Evolutionary conservation across 2,888 invertebrate species (phyloP).

Genomic region (Hymenopus coronatus): DNA sequence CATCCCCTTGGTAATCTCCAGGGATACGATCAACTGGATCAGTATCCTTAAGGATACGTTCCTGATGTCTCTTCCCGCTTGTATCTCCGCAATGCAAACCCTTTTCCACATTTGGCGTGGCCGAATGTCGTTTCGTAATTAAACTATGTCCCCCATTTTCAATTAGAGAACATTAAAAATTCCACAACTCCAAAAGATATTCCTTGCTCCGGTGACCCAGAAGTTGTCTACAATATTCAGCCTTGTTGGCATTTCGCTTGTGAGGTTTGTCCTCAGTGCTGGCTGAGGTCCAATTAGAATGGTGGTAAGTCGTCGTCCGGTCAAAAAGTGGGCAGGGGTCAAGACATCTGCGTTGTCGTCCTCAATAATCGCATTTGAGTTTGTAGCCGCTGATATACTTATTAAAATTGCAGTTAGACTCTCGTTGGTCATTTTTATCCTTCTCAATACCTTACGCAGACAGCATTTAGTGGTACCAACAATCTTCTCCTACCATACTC

Average conservation of each 20-base stretch:
- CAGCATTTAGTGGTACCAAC: neutral
- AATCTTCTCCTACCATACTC: too few species aligned
- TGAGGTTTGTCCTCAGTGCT: too few species aligned
- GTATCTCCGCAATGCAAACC: too few species aligned
- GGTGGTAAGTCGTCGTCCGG: neutral
- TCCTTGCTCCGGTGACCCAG: neutral
- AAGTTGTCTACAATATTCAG: neutral
- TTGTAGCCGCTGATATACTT: neutral
- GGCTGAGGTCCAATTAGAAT: neutral
- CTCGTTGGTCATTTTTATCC: neutral
- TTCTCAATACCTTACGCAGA: neutral
- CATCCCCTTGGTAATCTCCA: too few species aligned
- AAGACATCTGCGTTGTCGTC: neutral
- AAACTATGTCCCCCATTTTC: neutral
- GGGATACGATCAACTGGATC: too few species aligned
- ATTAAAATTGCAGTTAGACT: neutral
- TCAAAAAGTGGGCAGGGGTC: neutral
- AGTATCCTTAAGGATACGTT: too few species aligned
- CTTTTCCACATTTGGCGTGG: neutral
- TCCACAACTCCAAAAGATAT: too few species aligned
- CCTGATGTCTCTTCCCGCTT: too few species aligned
- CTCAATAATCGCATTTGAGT: neutral
- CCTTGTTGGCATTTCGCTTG: neutral
- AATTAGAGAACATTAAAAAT: neutral
- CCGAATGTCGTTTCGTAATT: neutral